Evolutionary conservation across 2,113 vertebrate species (phyloP).

Genomic region (Narcine bancroftii): DNA sequence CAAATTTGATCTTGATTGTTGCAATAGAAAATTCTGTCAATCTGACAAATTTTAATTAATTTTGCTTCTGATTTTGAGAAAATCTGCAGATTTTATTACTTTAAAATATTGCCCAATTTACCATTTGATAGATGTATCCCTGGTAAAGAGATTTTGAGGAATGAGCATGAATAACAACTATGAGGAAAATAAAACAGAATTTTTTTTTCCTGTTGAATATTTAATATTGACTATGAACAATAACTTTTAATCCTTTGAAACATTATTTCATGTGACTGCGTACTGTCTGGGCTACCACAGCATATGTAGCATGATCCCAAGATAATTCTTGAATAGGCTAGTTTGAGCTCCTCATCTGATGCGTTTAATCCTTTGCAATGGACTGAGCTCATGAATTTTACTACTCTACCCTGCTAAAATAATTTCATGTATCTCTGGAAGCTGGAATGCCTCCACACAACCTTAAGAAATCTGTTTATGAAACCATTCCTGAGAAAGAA

Average conservation of each 20-base stretch:
- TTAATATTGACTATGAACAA: no score
- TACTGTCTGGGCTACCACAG: no score
- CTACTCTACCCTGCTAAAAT: not conserved
- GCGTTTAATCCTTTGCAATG: no score
- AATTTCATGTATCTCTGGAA: not conserved
- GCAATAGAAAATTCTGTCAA: not conserved
- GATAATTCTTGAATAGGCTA: no score
- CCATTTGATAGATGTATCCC: not conserved
- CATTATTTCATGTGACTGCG: no score
- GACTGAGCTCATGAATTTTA: no score
- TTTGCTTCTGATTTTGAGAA: not conserved
- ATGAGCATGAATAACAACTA: not conserved
- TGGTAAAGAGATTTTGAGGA: not conserved
- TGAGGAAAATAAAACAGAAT: not conserved
- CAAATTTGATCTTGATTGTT: not conserved
- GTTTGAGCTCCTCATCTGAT: no score
- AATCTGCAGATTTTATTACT: not conserved
- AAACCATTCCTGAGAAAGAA: not conserved
- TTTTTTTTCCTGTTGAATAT: no score
- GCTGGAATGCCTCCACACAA: not conserved
- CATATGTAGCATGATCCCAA: no score
- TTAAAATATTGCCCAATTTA: not conserved
- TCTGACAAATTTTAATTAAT: not conserved
- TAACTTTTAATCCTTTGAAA: no score
- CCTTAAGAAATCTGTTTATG: not conserved